A percentile compares a stretch with the other conserved stretches of the same genome.
Conservation (phyloP, 2,113 vertebrate genomes). For the Lutjanus erythropterus region DNA sequence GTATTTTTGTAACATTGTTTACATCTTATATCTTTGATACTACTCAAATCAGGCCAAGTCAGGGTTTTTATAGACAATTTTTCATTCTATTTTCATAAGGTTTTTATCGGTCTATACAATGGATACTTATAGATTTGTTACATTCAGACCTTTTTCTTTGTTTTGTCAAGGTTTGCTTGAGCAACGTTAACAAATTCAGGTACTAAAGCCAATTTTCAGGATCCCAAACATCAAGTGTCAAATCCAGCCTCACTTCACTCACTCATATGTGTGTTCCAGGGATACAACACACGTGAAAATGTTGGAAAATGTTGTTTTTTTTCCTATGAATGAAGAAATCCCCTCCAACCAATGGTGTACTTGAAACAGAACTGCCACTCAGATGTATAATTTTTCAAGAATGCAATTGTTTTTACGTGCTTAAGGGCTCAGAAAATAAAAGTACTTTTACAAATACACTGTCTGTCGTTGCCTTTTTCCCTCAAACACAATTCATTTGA, state of each 20-base stretch:
- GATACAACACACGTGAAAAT: not conserved
- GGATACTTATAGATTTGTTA: conserved; percentile 25
- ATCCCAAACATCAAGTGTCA: not conserved
- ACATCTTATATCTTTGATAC: conserved; percentile 70
- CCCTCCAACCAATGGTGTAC: conserved; percentile 45
- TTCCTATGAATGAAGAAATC: conserved; percentile 58
- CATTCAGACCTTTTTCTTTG: not conserved
- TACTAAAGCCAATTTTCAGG: conserved; percentile 39
- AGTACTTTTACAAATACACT: conserved; percentile 47
- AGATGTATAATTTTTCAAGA: conserved; percentile 29
- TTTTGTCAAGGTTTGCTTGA: conserved; percentile 24
- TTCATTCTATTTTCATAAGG: conserved; percentile 5
- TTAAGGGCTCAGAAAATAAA: conserved; percentile 74
- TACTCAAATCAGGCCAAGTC: conserved; percentile 64
- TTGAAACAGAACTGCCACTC: conserved; percentile 50
- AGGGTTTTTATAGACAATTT: conserved; percentile 49
- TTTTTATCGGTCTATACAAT: conserved; percentile 1
- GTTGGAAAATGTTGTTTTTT: conserved; percentile 21
- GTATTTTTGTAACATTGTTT: conserved; percentile 71
- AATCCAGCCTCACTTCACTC: not conserved
- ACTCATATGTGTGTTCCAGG: not conserved
- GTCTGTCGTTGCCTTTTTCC: not conserved
- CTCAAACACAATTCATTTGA: not conserved
- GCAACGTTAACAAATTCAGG: conserved; percentile 44
- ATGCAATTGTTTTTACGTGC: conserved; percentile 56